These are phyloP conservation scores for Raja brachyura DNA, from an alignment of 2,113 vertebrate genomes.

Conservation along the genomic window DNA sequence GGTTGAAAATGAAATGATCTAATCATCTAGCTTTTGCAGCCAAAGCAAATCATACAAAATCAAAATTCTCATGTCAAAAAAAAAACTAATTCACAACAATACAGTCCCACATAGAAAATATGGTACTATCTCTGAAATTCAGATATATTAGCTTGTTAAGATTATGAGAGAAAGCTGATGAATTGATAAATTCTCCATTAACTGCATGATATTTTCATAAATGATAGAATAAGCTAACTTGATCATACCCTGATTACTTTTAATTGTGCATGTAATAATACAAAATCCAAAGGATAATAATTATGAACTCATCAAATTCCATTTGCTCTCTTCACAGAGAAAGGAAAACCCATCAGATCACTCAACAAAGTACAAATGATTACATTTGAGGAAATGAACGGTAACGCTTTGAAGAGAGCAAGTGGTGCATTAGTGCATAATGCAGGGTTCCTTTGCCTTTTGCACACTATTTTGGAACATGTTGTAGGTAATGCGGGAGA, in stretches of 20 bases:
- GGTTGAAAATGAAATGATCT: too few species aligned
- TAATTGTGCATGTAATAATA: background rate
- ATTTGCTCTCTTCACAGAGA: background rate
- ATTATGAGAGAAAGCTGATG: background rate
- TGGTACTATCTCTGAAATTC: background rate
- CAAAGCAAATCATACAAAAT: too few species aligned
- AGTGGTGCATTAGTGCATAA: too few species aligned
- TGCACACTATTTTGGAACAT: too few species aligned
- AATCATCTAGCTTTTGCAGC: too few species aligned
- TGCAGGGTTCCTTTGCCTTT: too few species aligned
- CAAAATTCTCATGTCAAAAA: too few species aligned
- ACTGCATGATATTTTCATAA: background rate
- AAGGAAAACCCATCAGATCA: background rate
- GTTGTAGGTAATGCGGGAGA: too few species aligned
- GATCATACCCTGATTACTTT: background rate
- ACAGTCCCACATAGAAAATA: background rate
- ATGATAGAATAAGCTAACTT: background rate
- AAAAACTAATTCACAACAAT: too few species aligned
- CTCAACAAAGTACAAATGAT: background rate
- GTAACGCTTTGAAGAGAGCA: too few species aligned
- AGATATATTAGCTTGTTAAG: background rate
- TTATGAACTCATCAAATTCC: slow-evolving; percentile 15
- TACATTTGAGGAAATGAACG: too few species aligned
- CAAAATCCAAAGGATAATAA: slow-evolving; percentile 10
- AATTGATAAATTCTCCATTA: background rate